These are phyloP conservation scores for Promerops cafer DNA, from an alignment of 2,113 vertebrate species.

Conservation along the genomic window DNA sequence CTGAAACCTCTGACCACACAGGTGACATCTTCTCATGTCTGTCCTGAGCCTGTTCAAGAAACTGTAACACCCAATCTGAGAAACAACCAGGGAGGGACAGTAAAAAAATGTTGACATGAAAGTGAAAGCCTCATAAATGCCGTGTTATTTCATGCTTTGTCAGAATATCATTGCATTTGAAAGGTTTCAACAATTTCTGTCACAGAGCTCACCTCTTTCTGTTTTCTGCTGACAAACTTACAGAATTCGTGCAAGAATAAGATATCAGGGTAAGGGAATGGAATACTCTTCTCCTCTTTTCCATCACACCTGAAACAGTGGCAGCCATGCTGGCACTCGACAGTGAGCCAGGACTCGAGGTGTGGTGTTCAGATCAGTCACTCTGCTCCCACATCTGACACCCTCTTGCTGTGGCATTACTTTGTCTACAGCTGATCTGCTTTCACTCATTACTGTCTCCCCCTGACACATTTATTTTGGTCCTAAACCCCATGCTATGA, in stretches of 20 bases:
- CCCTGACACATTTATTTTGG: accelerated
- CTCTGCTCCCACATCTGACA: neutral
- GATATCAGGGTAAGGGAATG: neutral
- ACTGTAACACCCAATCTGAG: neutral
- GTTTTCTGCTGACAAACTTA: neutral
- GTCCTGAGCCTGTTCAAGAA: neutral
- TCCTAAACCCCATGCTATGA: neutral
- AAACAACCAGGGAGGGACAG: neutral
- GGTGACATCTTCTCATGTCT: neutral
- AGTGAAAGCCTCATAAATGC: neutral
- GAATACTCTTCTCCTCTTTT: neutral
- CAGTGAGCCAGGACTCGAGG: neutral
- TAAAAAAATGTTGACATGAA: neutral
- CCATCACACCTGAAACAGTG: neutral
- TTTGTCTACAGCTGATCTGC: neutral
- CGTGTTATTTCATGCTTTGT: neutral
- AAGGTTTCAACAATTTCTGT: neutral
- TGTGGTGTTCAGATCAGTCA: neutral
- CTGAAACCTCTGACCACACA: neutral
- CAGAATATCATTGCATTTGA: neutral
- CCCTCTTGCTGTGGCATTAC: neutral
- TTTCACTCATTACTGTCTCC: neutral
- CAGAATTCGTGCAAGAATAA: neutral
- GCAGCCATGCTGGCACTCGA: accelerated
- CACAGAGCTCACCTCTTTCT: neutral